Conservation (phyloP, 2,888 invertebrate genomes). For the Mechanitis messenoides region DNA sequence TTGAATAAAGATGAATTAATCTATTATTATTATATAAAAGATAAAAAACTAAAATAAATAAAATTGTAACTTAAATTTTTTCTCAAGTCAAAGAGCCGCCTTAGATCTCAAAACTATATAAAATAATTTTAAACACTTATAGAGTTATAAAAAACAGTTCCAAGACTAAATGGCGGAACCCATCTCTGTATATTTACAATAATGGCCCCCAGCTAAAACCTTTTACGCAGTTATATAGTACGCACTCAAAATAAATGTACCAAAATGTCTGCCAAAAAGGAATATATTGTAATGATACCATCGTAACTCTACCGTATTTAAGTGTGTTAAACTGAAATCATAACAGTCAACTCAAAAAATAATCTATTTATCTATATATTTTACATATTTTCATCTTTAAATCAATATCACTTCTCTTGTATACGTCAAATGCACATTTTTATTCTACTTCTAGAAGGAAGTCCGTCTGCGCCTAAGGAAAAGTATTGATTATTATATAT, state of each 20-base stretch:
- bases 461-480: too few relatives aligned
- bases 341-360: not conserved
- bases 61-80: too few relatives aligned
- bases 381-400: too few relatives aligned
- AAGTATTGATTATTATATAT: too few relatives aligned
- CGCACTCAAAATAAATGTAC: constrained; percentile 7
- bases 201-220: constrained; percentile 21
- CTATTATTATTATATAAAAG: too few relatives aligned
- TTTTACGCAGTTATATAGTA: constrained; percentile 23
- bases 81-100: not conserved
- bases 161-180: constrained; percentile 18
- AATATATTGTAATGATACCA: constrained; percentile 6
- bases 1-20: too few relatives aligned
- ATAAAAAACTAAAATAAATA: too few relatives aligned
- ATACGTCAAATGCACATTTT: too few relatives aligned
- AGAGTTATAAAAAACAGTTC: constrained; percentile 19
- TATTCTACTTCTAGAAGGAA: too few relatives aligned
- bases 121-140: constrained; percentile 14
- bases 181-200: constrained; percentile 21
- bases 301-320: not conserved
- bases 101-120: not conserved
- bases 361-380: not conserved
- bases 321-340: not conserved
- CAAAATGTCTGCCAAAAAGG: constrained; percentile 6
- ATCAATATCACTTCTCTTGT: not conserved